Conservation (phyloP, 2,888 invertebrate genomes). For the Campoplex capitator region DNA sequence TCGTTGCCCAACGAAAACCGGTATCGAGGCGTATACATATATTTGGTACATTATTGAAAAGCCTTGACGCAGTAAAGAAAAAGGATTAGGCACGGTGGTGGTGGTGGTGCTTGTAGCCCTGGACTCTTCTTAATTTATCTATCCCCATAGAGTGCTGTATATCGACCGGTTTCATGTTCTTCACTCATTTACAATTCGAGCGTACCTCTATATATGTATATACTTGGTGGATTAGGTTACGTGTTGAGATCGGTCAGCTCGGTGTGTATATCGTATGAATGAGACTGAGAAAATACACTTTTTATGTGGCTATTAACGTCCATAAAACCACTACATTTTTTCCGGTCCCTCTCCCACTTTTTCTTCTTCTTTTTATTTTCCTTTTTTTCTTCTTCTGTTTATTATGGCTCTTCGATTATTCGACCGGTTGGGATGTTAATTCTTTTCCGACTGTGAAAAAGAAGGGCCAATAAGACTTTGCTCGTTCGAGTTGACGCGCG, state of each 20-base stretch:
- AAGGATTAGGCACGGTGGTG: constrained; percentile 15
- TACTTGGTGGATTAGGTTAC: not conserved
- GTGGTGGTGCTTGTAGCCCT: constrained; percentile 1
- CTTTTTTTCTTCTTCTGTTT: constrained; percentile 29
- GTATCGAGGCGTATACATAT: not conserved
- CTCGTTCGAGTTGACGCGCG: not conserved
- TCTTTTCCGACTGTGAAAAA: not conserved
- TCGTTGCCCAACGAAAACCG: constrained; percentile 2
- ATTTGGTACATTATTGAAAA: constrained; percentile 6
- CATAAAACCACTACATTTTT: constrained; percentile 35
- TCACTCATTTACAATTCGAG: constrained; percentile 19
- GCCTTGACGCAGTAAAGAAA: constrained; percentile 7
- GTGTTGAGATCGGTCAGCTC: constrained; percentile 16
- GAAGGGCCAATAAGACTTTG: not conserved
- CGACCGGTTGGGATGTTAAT: constrained; percentile 46
- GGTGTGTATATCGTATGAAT: constrained; percentile 30
- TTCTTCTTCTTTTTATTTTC: not conserved
- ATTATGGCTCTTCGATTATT: constrained; percentile 47
- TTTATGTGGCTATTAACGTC: constrained; percentile 44
- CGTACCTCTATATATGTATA: not conserved
- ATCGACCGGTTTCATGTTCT: constrained; percentile 20
- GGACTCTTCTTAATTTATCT: constrained; percentile 15
- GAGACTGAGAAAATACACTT: constrained; percentile 34
- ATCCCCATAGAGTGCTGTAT: constrained; percentile 7
- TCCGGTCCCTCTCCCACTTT: not conserved